Conservation (phyloP, 2,888 invertebrate species). For the Parnassius glacialis region DNA sequence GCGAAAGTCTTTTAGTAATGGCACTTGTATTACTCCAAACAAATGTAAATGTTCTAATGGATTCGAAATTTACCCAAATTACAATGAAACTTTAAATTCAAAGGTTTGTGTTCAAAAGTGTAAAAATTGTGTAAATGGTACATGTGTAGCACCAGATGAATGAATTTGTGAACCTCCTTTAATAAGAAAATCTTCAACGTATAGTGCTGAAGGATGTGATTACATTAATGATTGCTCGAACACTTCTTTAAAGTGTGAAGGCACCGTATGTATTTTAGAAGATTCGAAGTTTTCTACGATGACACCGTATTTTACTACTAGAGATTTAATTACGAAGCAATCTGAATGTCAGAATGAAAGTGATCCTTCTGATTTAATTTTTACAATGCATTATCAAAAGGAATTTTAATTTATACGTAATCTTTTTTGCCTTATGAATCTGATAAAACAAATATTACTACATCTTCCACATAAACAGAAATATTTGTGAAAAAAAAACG, state of each 20-base stretch:
- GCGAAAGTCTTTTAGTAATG: too few species aligned
- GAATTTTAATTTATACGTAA: not conserved
- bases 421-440: not conserved
- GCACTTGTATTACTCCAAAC: too few species aligned
- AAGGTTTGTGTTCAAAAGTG: slow-evolving; percentile 35
- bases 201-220: slow-evolving; percentile 26
- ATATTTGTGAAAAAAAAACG: not conserved
- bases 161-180: slow-evolving; percentile 57
- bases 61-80: too few species aligned
- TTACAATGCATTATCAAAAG: not conserved
- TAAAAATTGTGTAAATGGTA: slow-evolving; percentile 31
- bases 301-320: not conserved
- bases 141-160: slow-evolving; percentile 36
- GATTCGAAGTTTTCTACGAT: slow-evolving; percentile 3
- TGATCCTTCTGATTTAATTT: not conserved
- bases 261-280: slow-evolving; percentile 26
- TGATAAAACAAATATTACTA: not conserved
- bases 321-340: not conserved
- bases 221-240: slow-evolving; percentile 25
- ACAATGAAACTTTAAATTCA: slow-evolving; percentile 14
- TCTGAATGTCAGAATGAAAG: not conserved
- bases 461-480: not conserved
- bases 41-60: too few species aligned
- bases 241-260: slow-evolving; percentile 24
- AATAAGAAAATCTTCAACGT: slow-evolving; percentile 21